Conservation (phyloP, 1,140 invertebrate genomes). For the Oncopeltus fasciatus region DNA sequence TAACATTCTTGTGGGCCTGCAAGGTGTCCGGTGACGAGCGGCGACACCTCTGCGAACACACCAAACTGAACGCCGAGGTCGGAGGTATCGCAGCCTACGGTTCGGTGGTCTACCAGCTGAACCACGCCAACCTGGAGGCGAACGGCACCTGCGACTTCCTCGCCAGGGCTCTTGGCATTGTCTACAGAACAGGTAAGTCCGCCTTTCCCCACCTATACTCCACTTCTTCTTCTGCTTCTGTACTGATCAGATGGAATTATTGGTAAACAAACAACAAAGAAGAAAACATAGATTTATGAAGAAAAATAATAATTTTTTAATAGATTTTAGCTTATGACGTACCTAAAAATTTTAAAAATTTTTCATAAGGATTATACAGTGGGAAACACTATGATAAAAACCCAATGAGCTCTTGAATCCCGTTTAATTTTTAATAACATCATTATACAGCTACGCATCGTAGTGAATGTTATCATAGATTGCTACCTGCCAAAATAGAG, state of each 20-base stretch:
- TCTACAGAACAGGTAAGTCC: constrained; percentile 56
- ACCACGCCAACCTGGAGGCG: constrained; percentile 66
- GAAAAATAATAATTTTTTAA: too few relatives aligned
- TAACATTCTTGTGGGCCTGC: not conserved
- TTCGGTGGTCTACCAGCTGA: constrained; percentile 62
- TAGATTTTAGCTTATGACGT: too few relatives aligned
- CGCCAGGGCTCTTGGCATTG: constrained; percentile 51
- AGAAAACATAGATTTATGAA: too few relatives aligned
- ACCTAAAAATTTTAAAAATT: too few relatives aligned
- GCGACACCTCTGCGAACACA: constrained; percentile 46
- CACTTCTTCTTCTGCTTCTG: not conserved
- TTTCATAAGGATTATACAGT: too few relatives aligned
- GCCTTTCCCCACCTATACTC: constrained; percentile 2
- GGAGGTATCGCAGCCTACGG: constrained; percentile 53
- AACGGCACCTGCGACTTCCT: constrained; percentile 60
- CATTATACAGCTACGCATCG: too few relatives aligned
- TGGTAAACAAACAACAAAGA: too few relatives aligned
- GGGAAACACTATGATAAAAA: too few relatives aligned
- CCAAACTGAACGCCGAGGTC: constrained; percentile 34
- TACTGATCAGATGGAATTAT: not conserved
- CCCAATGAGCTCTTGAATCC: too few relatives aligned
- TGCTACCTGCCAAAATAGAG: too few relatives aligned
- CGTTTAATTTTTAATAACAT: too few relatives aligned
- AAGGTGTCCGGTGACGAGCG: constrained; percentile 44
- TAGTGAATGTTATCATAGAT: too few relatives aligned